Evolutionary conservation across 2,113 vertebrate species (phyloP), one percentile per base, ranked within the genome.

Genomic region (Oxyruncus cristatus): DNA sequence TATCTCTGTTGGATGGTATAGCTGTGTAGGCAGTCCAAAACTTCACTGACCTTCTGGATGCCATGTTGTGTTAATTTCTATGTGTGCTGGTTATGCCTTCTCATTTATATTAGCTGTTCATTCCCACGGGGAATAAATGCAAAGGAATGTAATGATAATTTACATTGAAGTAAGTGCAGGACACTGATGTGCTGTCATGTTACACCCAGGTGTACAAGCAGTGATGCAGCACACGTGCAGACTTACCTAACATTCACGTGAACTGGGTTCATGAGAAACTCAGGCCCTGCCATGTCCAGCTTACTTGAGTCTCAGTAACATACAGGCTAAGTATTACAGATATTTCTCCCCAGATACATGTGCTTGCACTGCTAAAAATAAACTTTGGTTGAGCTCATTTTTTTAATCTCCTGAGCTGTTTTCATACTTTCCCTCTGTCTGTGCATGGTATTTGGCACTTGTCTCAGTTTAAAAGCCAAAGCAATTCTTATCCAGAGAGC

Each of bases 391-490:
- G 80, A 77, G 75, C 19, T 93, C 8, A 49, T 61, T 83, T 94
- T 78, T 78, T 93, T 63, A 74, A 92, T 90, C 88, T 90, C 65
- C 79, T 74, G 37, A 93, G 41, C 17, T 84, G 76, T 84, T 89
- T 50, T 80, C 53, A 62, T 74, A 84, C 27, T 90, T 62, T 80
- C 59, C 27, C 21, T 80, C 59, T 58, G 65, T 21, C 71, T 79
- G 14, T 62, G 39, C 21, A 14, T 33, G 41, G 32, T 42, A 78
- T 68, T 75, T 95, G 85, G 82, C 72, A 90, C 47, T 88, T 71
- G 63, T 44, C 59, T 88, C 67, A 59, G 47, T 80, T 80, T 80
- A 88, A 93, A 84, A 61, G 82, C 89, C 90, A 90, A 95, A 92
- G 35, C 28, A 83, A 76, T 67, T 92, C 75, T 71, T 88, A 95